Percentiles rank a stretch among this genome's conserved stretches.
Conservation (phyloP, 2,888 invertebrate genomes). For the Alentia gelatinosa region DNA sequence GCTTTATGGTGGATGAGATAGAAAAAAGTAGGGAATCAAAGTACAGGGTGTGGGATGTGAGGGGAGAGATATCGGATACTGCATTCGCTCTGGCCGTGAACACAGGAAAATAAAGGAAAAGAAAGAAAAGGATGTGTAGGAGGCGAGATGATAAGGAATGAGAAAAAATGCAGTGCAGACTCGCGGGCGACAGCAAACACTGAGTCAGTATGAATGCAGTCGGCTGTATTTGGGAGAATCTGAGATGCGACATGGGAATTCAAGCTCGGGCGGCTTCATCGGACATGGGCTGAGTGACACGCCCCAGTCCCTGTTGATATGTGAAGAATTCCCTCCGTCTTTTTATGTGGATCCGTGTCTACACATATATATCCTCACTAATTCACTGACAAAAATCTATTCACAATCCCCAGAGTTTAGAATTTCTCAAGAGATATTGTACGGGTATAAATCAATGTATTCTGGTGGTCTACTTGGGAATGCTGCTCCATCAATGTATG, state of each 20-base stretch:
- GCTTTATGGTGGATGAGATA: no score
- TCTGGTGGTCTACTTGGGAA: no score
- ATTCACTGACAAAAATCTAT: no score
- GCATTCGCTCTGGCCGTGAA: no score
- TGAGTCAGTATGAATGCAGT: neutral
- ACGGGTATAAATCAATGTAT: no score
- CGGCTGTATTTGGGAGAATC: neutral
- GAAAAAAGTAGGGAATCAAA: no score
- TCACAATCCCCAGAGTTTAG: no score
- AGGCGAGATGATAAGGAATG: neutral
- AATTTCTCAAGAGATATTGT: no score
- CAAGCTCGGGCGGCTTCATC: neutral
- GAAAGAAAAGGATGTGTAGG: neutral
- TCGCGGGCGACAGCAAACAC: neutral
- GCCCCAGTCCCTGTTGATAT: neutral
- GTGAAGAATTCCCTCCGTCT: neutral
- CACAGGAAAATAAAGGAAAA: neutral
- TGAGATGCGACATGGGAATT: neutral
- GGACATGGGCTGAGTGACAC: neutral
- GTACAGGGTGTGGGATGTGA: no score
- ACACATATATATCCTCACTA: no score
- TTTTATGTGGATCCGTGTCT: neutral
- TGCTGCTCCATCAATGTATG: no score
- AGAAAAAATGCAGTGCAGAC: neutral
- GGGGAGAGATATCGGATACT: no score